Base-by-base conservation (phyloP, 2,888 invertebrate species). In the Tachystola acroxantha region DNA sequence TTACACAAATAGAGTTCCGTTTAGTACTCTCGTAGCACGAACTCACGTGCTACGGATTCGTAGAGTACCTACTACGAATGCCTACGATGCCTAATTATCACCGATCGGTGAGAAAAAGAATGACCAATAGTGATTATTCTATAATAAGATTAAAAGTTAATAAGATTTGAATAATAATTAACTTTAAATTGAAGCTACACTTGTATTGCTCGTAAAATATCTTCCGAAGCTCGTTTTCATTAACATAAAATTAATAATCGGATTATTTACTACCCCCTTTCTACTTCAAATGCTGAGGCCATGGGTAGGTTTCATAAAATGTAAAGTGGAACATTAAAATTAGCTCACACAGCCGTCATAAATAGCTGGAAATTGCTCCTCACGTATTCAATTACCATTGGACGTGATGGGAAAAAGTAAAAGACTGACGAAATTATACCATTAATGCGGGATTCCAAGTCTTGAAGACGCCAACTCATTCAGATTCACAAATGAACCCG, bases 361-460 rank as follows among this genome's bases (percentile, higher is more conserved):
- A 71, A 65, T 57, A 59, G 54, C 62, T 59, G 55, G 59, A 61
- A 63, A 67, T 63, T 57, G 52, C 56, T 41, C 48, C 55, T 66
- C 73, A 70, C 70, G 72, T 71, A 64, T 69, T 70, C 64, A 68
- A 73, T 77, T 64, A 67, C 46, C 38, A 40, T 37, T 34, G 50
- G 19, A 65, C 63, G 63, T 64, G 61, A 59, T 57, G 42, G 50
- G 38, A 57, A 56, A 60, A 35, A 44, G 45, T 48, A 53, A 31
- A 30, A 10, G 24, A 33, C 22, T 38, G 29, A 1, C 6, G 16
- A 13, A 30, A 30, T 30, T 30, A 16, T 16, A n/a, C 29, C 16
- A 10, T 12, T 28, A 28, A 28, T 28, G 24, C n/a, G 16, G 3
- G 16, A n/a, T n/a, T 20, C 25, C 25, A 25, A 25, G 25, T 10